These are phyloP conservation scores for Exephanes ischioxanthus DNA, from an alignment of 2,888 invertebrate genomes.

Conservation along the genomic window DNA sequence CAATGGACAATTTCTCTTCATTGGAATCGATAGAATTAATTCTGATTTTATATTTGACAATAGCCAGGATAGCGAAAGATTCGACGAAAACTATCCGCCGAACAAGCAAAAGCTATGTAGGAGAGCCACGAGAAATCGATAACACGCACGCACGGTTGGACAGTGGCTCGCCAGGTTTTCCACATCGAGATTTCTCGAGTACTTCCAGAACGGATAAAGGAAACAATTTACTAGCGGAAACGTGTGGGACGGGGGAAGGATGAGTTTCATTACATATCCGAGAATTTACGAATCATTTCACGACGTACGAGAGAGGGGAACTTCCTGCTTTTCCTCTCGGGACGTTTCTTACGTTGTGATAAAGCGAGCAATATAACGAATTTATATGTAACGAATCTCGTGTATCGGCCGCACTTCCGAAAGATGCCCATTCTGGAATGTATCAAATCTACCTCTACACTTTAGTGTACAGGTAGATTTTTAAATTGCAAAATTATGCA, in stretches of 20 bases:
- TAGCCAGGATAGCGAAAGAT: neutral
- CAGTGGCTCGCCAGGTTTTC: neutral
- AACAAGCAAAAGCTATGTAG: neutral
- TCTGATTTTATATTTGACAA: neutral
- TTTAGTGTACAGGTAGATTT: too few species aligned
- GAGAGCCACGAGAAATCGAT: conserved; percentile 5
- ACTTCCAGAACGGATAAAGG: conserved; percentile 9
- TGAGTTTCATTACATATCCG: conserved; percentile 11
- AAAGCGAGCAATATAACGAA: neutral
- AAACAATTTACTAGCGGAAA: conserved; percentile 38
- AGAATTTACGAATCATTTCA: conserved; percentile 11
- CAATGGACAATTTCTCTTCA: neutral
- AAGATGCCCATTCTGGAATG: neutral
- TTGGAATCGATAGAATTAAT: neutral
- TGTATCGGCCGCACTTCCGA: neutral
- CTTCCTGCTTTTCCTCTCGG: neutral
- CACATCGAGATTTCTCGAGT: neutral
- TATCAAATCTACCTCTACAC: too few species aligned
- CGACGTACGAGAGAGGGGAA: neutral
- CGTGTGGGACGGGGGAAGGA: neutral
- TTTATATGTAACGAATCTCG: neutral
- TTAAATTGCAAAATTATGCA: too few species aligned
- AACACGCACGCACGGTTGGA: conserved; percentile 10
- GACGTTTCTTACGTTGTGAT: neutral
- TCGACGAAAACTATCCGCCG: neutral